A percentile compares a stretch with the other conserved stretches of the same genome.
phyloP scores from a whole-genome alignment of 2,797 vertebrate genomes.

The Acanthurus lineatus region DNA sequence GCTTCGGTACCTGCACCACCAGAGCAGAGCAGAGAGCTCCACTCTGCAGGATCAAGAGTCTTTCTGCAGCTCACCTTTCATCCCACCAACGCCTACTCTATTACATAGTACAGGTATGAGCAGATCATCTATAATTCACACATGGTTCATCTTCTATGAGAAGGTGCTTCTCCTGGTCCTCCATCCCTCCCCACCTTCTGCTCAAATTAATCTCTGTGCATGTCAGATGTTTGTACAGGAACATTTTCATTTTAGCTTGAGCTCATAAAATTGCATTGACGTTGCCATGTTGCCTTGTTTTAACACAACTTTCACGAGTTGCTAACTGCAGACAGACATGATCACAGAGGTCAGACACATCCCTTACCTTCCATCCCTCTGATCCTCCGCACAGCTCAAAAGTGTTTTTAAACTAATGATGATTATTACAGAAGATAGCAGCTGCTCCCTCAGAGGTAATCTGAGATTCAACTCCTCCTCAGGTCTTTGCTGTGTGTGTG shows the following conservation, averaged over 20 bases:
- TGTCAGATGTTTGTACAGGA: slow-evolving; percentile 4
- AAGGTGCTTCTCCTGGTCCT: slow-evolving; percentile 34
- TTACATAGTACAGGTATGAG: slow-evolving; percentile 73
- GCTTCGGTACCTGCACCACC: slow-evolving; percentile 33
- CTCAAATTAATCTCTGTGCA: not conserved
- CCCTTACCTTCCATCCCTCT: slow-evolving; percentile 75
- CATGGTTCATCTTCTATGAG: slow-evolving; percentile 59
- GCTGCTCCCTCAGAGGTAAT: slow-evolving; percentile 50
- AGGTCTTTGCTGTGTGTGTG: slow-evolving; percentile 42
- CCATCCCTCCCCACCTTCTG: not conserved
- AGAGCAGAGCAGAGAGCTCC: slow-evolving; percentile 43
- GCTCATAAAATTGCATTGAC: not conserved
- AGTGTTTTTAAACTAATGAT: slow-evolving; percentile 14
- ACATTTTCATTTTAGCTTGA: not conserved
- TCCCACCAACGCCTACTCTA: slow-evolving; percentile 55
- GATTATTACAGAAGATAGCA: slow-evolving; percentile 34
- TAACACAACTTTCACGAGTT: not conserved
- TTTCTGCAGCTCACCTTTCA: slow-evolving; percentile 71
- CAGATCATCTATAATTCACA: slow-evolving; percentile 78
- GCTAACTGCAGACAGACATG: slow-evolving; percentile 1
- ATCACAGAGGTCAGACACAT: not conserved
- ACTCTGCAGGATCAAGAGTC: slow-evolving; percentile 46
- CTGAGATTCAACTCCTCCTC: slow-evolving; percentile 36
- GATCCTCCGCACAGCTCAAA: slow-evolving; percentile 12
- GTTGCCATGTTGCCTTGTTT: not conserved